Percentiles rank a stretch among this genome's conserved stretches.
These are phyloP conservation scores for Zaprionus camerounensis DNA, from an alignment of 1,140 invertebrate species.

Conservation along the genomic window DNA sequence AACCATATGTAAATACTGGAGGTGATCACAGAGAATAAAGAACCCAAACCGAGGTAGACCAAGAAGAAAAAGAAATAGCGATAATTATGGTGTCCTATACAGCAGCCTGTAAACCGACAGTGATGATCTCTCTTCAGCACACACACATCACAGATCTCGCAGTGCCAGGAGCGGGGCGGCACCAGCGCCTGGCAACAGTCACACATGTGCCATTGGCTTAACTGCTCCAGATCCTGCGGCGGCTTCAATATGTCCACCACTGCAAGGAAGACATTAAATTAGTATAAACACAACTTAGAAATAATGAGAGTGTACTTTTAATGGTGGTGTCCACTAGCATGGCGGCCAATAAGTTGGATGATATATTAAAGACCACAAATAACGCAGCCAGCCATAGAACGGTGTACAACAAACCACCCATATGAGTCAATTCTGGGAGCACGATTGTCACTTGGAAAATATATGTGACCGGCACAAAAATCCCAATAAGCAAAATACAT, in stretches of 20 bases:
- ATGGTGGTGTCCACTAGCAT: constrained; percentile 90
- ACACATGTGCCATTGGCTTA: constrained; percentile 89
- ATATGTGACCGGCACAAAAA: constrained; percentile 65
- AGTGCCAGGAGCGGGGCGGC: constrained; percentile 97
- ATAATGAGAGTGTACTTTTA: constrained; percentile 75
- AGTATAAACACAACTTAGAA: constrained; percentile 47
- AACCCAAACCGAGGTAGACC: constrained; percentile 90
- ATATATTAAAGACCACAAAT: constrained; percentile 90
- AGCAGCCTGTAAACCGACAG: constrained; percentile 95
- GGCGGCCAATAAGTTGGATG: constrained; percentile 90
- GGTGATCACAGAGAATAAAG: constrained; percentile 88
- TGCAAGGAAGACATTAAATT: neutral
- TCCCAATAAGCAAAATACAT: constrained; percentile 67
- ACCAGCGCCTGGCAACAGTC: constrained; percentile 90
- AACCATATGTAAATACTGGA: constrained; percentile 89
- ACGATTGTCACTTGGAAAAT: constrained; percentile 87
- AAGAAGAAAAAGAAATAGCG: constrained; percentile 94
- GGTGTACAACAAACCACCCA: constrained; percentile 84
- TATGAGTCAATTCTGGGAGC: constrained; percentile 86
- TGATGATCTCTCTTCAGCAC: constrained; percentile 97
- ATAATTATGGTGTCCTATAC: constrained; percentile 95
- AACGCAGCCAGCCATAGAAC: constrained; percentile 88
- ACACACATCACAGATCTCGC: constrained; percentile 91
- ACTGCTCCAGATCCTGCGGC: constrained; percentile 38
- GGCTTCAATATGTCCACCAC: constrained; percentile 61